Base-by-base conservation (phyloP, 2,888 invertebrate genomes). In the Polietes domitor region DNA sequence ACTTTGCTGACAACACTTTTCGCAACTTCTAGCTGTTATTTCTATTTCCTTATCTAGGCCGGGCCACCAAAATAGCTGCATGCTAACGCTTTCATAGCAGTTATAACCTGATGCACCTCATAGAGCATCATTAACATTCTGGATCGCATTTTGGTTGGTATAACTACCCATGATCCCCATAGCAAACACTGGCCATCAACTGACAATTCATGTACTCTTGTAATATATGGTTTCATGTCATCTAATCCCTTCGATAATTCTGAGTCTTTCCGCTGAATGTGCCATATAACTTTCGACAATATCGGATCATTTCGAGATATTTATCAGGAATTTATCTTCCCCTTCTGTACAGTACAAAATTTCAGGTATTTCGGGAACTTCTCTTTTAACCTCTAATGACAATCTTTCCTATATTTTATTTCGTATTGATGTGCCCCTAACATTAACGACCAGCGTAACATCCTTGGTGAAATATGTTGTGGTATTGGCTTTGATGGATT, bases 21-120 rank as follows among this genome's bases (percentile, higher is more conserved):
- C 55, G 58, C 73, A 83, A 47, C 7, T 28, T 47, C 55, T 79
- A 15, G 72, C 61, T 71, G 32, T 63, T 77, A 55, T 47, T 24
- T 73, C 84, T 28, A 84, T 78, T 5, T 70, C 75, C 1, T 72
- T 65, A 43, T 83, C 74, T 4, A 81, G 19, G 1, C 68, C 63
- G 26, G 79, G 74, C 82, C 85, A 85, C 82, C 82, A 85, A 79
- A 76, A 68, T 65, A 82, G 26, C 76, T 78, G 43, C 79, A 21
- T 1, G 79, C 76, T 43, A 37, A 76, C 21, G 79, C 58, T 17
- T 77, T 85, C 74, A 82, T 85, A 4, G 72, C 75, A 9, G 75
- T 41, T 28, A 82, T 78, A 6, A 76, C 84, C 5, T 73, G 65
- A 41, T 84, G 75, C 0, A 74, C 41, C 10, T 75, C 70, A 19